These are phyloP conservation scores for Anabacerthia variegaticeps DNA, from an alignment of 2,797 vertebrate genomes.

Conservation along the genomic window DNA sequence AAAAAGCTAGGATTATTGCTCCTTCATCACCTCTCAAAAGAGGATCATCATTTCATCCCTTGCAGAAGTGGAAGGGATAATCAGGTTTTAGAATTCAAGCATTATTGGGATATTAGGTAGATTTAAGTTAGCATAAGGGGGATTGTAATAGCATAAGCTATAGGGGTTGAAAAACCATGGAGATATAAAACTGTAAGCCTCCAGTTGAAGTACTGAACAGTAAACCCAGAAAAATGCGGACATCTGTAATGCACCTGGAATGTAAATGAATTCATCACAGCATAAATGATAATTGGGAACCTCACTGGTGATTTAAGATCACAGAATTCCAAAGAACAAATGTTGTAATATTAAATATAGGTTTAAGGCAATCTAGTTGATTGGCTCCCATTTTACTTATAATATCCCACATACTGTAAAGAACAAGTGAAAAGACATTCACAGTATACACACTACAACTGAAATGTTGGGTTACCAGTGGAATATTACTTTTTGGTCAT, in stretches of 20 bases:
- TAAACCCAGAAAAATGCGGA: not conserved
- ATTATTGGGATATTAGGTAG: slow-evolving; percentile 57
- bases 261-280: not conserved
- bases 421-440: not conserved
- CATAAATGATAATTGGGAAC: not conserved
- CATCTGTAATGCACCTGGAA: not conserved
- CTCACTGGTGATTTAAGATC: not conserved
- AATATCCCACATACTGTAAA: not conserved
- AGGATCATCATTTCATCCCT: slow-evolving; percentile 49
- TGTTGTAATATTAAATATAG: not conserved
- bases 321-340: not conserved
- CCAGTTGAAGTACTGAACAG: not conserved
- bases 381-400: not conserved
- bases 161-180: not conserved
- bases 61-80: slow-evolving; percentile 49
- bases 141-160: slow-evolving; percentile 29
- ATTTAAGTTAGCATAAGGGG: slow-evolving; percentile 43
- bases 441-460: not conserved
- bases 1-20: slow-evolving; percentile 7
- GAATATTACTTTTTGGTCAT: not conserved
- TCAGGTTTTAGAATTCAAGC: slow-evolving; percentile 58
- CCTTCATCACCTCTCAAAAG: slow-evolving; percentile 33
- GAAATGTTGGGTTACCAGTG: not conserved
- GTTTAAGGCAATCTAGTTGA: not conserved
- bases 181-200: not conserved